Evolutionary conservation across 2,888 invertebrate species (phyloP).

Genomic region (Melanostoma scalare): DNA sequence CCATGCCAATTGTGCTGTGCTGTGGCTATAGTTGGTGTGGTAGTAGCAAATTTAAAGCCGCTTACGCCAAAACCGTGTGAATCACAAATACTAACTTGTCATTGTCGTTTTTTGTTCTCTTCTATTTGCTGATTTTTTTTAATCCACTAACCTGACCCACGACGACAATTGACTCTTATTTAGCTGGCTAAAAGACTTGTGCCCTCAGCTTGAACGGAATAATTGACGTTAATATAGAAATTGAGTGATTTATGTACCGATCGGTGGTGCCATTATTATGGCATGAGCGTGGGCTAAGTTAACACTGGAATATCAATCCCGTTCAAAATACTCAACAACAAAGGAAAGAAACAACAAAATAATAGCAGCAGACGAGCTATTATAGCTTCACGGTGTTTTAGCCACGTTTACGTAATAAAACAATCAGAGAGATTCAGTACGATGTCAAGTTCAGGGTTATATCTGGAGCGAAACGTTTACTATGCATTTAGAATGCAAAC

Average conservation of each 20-base stretch:
- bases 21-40: neutral
- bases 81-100: slow-evolving; percentile 43
- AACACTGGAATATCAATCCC: slow-evolving; percentile 35
- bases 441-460: slow-evolving; percentile 71
- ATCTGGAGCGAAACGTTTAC: slow-evolving; percentile 64
- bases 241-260: slow-evolving; percentile 66
- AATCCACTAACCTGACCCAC: slow-evolving; percentile 24
- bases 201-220: slow-evolving; percentile 63
- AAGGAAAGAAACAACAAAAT: slow-evolving; percentile 17
- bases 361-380: slow-evolving; percentile 15
- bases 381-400: slow-evolving; percentile 57
- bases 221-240: slow-evolving; percentile 68
- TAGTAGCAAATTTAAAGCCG: slow-evolving; percentile 13
- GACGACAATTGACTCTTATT: slow-evolving; percentile 24
- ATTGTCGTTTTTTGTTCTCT: slow-evolving; percentile 1
- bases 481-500: slow-evolving; percentile 36
- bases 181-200: slow-evolving; percentile 51
- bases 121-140: slow-evolving; percentile 3
- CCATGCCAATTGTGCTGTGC: slow-evolving; percentile 13
- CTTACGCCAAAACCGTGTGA: slow-evolving; percentile 39
- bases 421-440: slow-evolving; percentile 25
- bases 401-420: slow-evolving; percentile 67
- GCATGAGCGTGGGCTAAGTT: slow-evolving; percentile 4
- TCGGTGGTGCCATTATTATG: slow-evolving; percentile 33
- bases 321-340: slow-evolving; percentile 35